A percentile compares a stretch with the other conserved stretches of the same genome.
Evolutionary conservation across 2,113 vertebrate species (phyloP).

Genomic region (Dasyprocta punctata): DNA sequence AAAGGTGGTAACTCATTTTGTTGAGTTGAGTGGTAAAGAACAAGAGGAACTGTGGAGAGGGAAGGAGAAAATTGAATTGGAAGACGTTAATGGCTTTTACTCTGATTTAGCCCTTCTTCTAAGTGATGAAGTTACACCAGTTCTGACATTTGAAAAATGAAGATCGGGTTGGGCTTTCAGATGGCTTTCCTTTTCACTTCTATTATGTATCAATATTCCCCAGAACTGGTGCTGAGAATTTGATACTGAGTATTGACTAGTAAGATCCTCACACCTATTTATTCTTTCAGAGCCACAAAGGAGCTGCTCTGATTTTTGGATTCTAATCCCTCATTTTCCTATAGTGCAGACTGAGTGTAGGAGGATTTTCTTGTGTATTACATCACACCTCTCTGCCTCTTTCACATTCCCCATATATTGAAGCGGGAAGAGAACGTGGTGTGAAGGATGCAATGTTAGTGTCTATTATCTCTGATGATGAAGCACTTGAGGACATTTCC

Average conservation of each 20-base stretch:
- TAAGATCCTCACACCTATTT: neutral
- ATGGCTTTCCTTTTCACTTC: neutral
- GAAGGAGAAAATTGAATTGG: neutral
- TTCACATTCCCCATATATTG: neutral
- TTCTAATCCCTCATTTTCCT: neutral
- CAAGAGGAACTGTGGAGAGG: neutral
- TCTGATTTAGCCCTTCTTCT: neutral
- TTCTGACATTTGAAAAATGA: constrained; percentile 25
- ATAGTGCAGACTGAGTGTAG: neutral
- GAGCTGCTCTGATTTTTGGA: neutral
- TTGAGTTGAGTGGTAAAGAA: neutral
- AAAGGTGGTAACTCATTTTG: constrained; percentile 21
- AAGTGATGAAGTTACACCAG: neutral
- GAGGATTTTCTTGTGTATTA: neutral
- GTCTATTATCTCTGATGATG: constrained; percentile 12
- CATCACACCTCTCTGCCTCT: neutral
- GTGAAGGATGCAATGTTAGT: neutral
- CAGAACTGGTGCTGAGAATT: neutral
- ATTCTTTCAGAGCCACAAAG: constrained; percentile 23
- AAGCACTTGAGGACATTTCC: constrained; percentile 9
- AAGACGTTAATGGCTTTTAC: neutral
- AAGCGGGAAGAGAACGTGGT: neutral
- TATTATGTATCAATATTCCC: constrained; percentile 33
- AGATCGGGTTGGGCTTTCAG: neutral
- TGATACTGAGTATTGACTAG: neutral